phyloP scores from a whole-genome alignment of 2,113 vertebrate genomes.

The Tamias sibiricus region DNA sequence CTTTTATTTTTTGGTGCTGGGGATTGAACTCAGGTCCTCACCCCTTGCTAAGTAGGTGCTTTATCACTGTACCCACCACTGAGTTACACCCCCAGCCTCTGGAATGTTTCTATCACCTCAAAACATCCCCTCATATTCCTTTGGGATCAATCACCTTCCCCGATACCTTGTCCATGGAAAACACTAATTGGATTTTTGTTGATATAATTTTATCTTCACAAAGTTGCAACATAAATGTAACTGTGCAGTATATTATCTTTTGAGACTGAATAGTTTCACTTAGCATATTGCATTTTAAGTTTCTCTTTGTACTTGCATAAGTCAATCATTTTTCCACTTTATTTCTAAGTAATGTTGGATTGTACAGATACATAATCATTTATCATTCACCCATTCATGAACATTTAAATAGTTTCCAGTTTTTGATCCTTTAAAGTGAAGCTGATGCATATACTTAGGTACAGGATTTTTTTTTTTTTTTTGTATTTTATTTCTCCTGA shows the following conservation, averaged over 20 bases:
- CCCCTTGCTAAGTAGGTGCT: background rate
- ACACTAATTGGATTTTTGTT: background rate
- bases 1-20: background rate
- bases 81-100: background rate
- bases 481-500: background rate
- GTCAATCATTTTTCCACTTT: background rate
- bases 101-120: background rate
- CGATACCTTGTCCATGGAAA: background rate
- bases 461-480: background rate
- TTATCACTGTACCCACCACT: background rate
- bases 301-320: background rate
- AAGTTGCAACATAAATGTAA: too few relatives aligned
- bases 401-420: background rate
- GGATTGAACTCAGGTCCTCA: background rate
- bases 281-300: constrained; percentile 8
- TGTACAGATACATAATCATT: background rate
- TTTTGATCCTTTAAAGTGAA: background rate
- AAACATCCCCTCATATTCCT: background rate
- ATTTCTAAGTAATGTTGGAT: background rate
- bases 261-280: background rate
- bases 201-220: background rate
- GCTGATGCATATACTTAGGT: background rate
- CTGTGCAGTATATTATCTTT: too few relatives aligned
- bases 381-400: background rate
- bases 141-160: background rate